Evolutionary conservation across 2,797 vertebrate genomes (phyloP).

Genomic region (Parauchenoglanis punctatus): DNA sequence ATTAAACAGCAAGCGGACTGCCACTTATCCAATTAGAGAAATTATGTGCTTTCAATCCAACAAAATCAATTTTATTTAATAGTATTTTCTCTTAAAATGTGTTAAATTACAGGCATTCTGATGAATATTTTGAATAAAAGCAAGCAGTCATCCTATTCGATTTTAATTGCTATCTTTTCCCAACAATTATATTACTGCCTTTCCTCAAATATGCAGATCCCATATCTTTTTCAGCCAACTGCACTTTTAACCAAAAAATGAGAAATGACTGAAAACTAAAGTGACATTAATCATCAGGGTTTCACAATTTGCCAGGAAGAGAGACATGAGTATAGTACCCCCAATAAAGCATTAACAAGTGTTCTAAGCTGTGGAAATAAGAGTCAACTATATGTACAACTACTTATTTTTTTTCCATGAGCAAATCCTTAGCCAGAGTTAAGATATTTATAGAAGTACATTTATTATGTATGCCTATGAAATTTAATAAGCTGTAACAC

Average conservation of each 20-base stretch:
- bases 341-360: background rate
- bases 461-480: background rate
- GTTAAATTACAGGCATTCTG: background rate
- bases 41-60: background rate
- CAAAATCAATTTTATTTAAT: background rate
- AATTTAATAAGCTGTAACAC: constrained; percentile 18
- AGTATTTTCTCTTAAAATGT: background rate
- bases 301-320: background rate
- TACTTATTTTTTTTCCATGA: background rate
- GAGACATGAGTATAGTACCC: background rate
- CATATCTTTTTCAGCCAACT: background rate
- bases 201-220: background rate
- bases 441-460: background rate
- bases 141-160: background rate
- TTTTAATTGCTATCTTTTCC: background rate
- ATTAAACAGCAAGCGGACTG: background rate
- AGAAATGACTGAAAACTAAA: background rate
- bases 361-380: background rate
- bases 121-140: background rate
- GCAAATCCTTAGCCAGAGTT: background rate
- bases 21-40: background rate
- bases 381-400: background rate
- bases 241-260: background rate
- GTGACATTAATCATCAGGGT: background rate
- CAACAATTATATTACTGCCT: background rate